phyloP scores from a whole-genome alignment of 2,797 vertebrate genomes.

The Loris lydekkerianus region DNA sequence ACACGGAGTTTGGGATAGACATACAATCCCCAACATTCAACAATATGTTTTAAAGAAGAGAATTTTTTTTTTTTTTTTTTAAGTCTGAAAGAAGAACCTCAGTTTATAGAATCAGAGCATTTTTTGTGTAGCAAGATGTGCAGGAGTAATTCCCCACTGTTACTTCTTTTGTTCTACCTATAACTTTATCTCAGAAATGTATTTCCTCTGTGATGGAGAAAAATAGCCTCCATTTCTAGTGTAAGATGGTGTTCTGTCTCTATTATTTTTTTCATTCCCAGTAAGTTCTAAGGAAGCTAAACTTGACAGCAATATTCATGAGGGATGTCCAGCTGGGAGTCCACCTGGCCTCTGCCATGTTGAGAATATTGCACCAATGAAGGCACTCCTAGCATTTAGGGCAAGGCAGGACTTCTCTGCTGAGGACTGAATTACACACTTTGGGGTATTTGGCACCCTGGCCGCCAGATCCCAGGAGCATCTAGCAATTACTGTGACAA shows the following conservation, averaged over 20 bases:
- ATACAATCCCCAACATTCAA: fast-evolving
- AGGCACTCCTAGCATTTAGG: too few species aligned
- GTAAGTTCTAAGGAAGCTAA: not conserved
- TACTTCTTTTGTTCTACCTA: slow-evolving; percentile 28
- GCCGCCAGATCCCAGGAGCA: not conserved
- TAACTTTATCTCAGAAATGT: slow-evolving; percentile 51
- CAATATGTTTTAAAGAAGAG: not conserved
- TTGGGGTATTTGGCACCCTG: not conserved
- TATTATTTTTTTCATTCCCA: not conserved
- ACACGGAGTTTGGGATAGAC: not conserved
- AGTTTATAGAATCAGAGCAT: not conserved
- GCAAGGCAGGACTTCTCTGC: not conserved
- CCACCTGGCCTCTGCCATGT: fast-evolving
- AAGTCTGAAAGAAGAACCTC: not conserved
- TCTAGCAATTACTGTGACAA: not conserved
- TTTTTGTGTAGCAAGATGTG: not conserved
- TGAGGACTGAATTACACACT: not conserved
- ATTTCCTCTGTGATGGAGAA: slow-evolving; percentile 45
- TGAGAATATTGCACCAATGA: fast-evolving
- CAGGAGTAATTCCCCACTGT: not conserved
- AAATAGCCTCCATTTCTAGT: not conserved
- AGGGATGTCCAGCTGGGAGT: not conserved
- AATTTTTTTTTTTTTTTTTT: not conserved
- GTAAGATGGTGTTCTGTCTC: not conserved
- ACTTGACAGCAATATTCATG: not conserved